phyloP scores from a whole-genome alignment of 2,113 vertebrate genomes.

The Corythornis cristatus region DNA sequence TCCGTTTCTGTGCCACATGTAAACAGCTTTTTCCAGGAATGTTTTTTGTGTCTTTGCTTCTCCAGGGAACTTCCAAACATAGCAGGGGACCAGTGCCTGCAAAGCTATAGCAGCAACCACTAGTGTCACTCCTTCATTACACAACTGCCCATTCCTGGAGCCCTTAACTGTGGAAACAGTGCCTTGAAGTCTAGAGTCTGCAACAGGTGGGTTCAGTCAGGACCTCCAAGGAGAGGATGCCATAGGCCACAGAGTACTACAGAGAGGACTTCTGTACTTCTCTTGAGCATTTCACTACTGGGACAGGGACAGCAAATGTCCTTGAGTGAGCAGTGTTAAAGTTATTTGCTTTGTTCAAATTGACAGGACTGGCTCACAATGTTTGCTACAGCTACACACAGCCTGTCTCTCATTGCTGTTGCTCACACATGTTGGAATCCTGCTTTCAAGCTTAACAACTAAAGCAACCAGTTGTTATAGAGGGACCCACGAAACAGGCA shows the following conservation, averaged over 20 bases:
- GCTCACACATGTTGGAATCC: not conserved
- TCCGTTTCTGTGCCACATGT: not conserved
- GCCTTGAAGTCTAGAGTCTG: not conserved
- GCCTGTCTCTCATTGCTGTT: accelerated
- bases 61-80: accelerated
- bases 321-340: not conserved
- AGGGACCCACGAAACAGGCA: too few relatives aligned
- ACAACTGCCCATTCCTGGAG: not conserved
- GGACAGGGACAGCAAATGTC: not conserved
- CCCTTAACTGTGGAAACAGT: not conserved
- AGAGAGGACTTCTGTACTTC: not conserved
- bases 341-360: not conserved
- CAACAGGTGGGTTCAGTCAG: not conserved
- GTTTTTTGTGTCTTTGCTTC: not conserved
- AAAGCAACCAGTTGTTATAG: not conserved
- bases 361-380: not conserved
- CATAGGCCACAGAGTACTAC: accelerated
- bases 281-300: not conserved
- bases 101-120: not conserved
- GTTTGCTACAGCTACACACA: not conserved
- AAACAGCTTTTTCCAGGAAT: not conserved
- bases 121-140: not conserved
- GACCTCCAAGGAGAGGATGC: accelerated
- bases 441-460: not conserved
- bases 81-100: not conserved